A percentile compares a stretch with the other conserved stretches of the same genome.
These are phyloP conservation scores for Epinephelus lanceolatus DNA, from an alignment of 2,113 vertebrate genomes.

Conservation along the genomic window DNA sequence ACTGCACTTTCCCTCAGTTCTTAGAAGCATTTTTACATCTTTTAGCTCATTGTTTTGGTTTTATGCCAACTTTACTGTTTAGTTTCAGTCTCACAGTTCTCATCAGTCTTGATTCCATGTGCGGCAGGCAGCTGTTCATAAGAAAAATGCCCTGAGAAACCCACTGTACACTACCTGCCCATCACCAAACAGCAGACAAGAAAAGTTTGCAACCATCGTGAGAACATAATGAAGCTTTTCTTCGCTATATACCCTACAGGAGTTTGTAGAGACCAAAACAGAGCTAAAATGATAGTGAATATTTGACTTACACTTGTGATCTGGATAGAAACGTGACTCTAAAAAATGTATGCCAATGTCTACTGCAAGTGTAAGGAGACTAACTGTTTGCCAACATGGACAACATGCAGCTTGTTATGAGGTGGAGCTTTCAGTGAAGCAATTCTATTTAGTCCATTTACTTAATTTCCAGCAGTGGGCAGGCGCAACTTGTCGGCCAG, in stretches of 20 bases:
- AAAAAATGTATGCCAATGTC: not conserved
- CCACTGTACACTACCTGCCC: not conserved
- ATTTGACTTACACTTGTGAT: not conserved
- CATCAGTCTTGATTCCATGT: not conserved
- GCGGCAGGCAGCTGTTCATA: not conserved
- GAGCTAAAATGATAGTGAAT: not conserved
- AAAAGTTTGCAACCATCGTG: not conserved
- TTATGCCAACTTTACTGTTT: not conserved
- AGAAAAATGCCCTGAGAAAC: not conserved
- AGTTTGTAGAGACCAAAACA: constrained; percentile 1
- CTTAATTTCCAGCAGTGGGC: not conserved
- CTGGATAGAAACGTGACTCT: not conserved
- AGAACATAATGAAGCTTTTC: not conserved
- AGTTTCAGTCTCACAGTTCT: not conserved
- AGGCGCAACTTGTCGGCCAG: not conserved
- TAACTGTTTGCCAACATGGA: not conserved
- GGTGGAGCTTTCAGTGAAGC: not conserved
- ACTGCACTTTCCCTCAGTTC: not conserved
- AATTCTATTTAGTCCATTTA: not conserved
- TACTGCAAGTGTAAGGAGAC: not conserved
- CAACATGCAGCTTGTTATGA: not conserved
- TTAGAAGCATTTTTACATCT: no score
- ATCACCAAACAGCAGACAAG: not conserved
- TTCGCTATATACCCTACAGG: not conserved
- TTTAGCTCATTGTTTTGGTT: not conserved